Base-by-base conservation (phyloP, 1,140 invertebrate species). In the Drosophila ananassae region DNA sequence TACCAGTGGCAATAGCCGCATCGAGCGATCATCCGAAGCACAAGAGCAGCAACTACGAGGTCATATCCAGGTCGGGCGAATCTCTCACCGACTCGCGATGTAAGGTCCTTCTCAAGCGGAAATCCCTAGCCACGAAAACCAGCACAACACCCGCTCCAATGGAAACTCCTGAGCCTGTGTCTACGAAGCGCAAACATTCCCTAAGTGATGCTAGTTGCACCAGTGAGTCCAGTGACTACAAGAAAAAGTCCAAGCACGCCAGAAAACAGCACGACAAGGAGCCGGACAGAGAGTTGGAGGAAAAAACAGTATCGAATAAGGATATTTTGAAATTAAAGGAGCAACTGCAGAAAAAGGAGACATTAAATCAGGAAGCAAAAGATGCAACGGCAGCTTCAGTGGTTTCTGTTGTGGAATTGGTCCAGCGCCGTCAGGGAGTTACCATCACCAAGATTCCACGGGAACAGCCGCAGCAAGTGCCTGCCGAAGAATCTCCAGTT, bases 361-460 rank as follows among this genome's bases (percentile, higher is more conserved):
- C 21, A 9, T 13, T 2, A 2, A 10, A 37, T 2, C 30, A 21
- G 12, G 24, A 54, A 2, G 30, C 1, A 13, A 57, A 37, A 2
- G 10, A 52, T 9, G 10, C n/a, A 2, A 13, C 13, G 8, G 8
- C 12, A n/a, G 60, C 60, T 12, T 37, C 68, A 0, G 71, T 89
- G 4, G 78, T 76, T n/a, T 81, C 85, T 5, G 76, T 87, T 3
- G 85, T 91, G 56, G 87, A 90, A 28, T 39, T 91, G 32, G 85
- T 91, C 1, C 71, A 71, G 41, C 62, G 80, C 13, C 83, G 90
- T 1, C 82, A 90, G 28, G 85, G 90, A 1, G 90, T 91, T 4
- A 91, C 90, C 17, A 91, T 91, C 28, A 91, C 87, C n/a, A 91
- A 91, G 52, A 81, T 91, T 50, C 59, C 90, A 7, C 51, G 74